Evolutionary conservation across 1,140 invertebrate genomes (phyloP), one percentile per base, ranked within the genome.

Genomic region (Bombus pyrosoma): DNA sequence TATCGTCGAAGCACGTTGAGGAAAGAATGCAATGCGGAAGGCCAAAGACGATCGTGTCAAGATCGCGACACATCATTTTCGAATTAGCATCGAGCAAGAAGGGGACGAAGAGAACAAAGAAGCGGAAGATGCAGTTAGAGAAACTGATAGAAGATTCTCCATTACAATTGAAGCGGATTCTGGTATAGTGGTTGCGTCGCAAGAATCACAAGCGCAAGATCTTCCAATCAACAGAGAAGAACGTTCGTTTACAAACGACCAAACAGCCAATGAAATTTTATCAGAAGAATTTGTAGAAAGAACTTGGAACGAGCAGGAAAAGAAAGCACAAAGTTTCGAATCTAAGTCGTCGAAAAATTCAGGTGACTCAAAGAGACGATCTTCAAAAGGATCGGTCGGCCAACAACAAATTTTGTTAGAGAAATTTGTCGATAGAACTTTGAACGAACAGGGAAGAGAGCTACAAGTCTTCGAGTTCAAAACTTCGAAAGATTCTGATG

Each of bases 1-100:
- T 80, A 22, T 81, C 32, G 57, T 74, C 41, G 47, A 22, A 59
- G 15, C 43, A 37, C 41, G 37, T 53, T n/a, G 74, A 81, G 47
- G 80, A 88, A 91, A 91, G 90, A 92, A 94, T 92, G 91, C 93
- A 68, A 94, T 94, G 94, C 92, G 87, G 92, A 94, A 91, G 81
- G 87, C 85, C 66, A 81, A 90, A 80, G 81, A 87, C 47, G 86
- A 87, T 34, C 85, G 85, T 41, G 41, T 84, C 80, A 90, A 84
- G 82, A 92, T 92, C 62, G 64, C 89, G 57, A 85, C 91, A 59
- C 79, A 85, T 62, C 87, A 91, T 71, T 94, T 93, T 80, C 90
- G 92, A 25, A 90, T 90, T 25, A 92, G 92, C 37, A 92, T 94
- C 69, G 92, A 93, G 76, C 93, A 94, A 69, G 92, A 93, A 8